Evolutionary conservation across 2,113 vertebrate species (phyloP).

Genomic region (Andinoacara biseriatus): DNA sequence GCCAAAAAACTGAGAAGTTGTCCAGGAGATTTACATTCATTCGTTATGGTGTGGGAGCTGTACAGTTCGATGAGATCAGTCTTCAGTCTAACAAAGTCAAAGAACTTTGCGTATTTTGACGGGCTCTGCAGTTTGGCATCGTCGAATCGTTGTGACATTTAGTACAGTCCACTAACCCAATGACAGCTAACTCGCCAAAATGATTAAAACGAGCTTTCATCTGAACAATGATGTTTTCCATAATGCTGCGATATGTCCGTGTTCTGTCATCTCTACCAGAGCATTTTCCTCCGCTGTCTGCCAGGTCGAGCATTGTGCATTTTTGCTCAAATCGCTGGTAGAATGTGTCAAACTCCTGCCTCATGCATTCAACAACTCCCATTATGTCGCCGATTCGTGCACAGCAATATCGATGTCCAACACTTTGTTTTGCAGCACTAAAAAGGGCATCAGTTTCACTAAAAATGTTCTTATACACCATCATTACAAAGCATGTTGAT

Average conservation of each 20-base stretch:
- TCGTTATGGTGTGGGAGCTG: neutral
- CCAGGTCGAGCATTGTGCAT: neutral
- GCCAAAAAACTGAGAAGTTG: neutral
- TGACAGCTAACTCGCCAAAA: neutral
- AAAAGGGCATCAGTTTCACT: too few relatives aligned
- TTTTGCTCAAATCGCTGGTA: too few relatives aligned
- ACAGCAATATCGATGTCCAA: too few relatives aligned
- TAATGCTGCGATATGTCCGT: neutral
- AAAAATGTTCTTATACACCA: too few relatives aligned
- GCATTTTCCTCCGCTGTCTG: neutral
- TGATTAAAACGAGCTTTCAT: neutral
- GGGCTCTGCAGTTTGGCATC: neutral
- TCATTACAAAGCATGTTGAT: too few relatives aligned
- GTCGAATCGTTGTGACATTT: neutral
- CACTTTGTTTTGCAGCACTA: too few relatives aligned
- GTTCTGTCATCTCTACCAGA: neutral
- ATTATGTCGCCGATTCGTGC: too few relatives aligned
- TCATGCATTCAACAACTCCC: too few relatives aligned
- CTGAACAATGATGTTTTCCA: neutral
- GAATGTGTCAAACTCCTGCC: too few relatives aligned
- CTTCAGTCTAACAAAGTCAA: neutral
- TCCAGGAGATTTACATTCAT: conserved; percentile 2
- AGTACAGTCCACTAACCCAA: neutral
- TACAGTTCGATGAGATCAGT: neutral
- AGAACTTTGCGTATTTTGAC: neutral